Base-by-base conservation (phyloP, 2,888 invertebrate genomes). In the Apamea monoglypha region DNA sequence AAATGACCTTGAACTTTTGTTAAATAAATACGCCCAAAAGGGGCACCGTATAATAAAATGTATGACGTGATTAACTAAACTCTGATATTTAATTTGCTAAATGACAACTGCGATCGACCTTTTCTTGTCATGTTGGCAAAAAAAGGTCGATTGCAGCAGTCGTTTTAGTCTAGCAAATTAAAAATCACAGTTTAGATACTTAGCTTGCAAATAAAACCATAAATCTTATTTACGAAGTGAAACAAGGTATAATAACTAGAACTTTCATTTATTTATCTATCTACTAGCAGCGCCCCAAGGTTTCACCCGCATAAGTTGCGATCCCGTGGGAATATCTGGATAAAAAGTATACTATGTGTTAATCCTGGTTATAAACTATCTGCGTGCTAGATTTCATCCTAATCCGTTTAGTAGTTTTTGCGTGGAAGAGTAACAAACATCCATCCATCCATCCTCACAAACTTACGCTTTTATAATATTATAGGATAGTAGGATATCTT, bases 1-100 rank as follows among this genome's bases (percentile, higher is more conserved):
- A 72, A 70, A 73, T 81, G 76, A 67, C 89, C 88, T 84, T 89
- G 85, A 89, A 85, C 85, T 85, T 88, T 84, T 84, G 78, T 80
- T 81, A 82, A 81, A 71, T 78, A 56, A 67, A 61, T 36, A 81
- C 50, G 74, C 68, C 67, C 47, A 79, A 66, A 75, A 74, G 71
- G 68, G 84, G 81, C 83, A 63, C 78, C 72, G 36, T 50, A 63
- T 78, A 80, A 66, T 69, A 69, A 79, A 76, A 80, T 71, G 12
- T 73, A 71, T 69, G 44, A 71, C 53, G 32, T 56, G 14, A 1
- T 63, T 4, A 61, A 18, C 47, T 66, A 59, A 59, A 59, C 5
- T 59, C 56, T 12, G 56, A 56, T n/a, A 56, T 56, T 56, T n/a
- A 56, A 56, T 56, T 56, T 12, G 56, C 0, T 56, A n/a, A 56